A percentile compares a stretch with the other conserved stretches of the same genome.
Conservation (phyloP, 2,113 vertebrate genomes). For the Geothlypis trichas region DNA sequence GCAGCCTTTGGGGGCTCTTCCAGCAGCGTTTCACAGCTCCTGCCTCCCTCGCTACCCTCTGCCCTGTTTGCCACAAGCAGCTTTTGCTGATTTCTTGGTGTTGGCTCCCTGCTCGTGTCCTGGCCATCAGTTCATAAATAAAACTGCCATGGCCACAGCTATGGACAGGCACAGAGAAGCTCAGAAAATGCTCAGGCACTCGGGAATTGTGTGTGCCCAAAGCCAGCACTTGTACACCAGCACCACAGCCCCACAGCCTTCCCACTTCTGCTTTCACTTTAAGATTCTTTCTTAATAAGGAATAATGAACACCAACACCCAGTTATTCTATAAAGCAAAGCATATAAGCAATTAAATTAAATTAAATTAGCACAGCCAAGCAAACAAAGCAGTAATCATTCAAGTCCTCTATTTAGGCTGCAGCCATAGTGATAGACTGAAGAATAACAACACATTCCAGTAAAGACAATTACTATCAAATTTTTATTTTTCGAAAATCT, state of each 20-base stretch:
- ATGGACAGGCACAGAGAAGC: rapidly evolving
- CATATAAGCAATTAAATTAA: slow-evolving; percentile 71
- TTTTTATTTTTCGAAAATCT: slow-evolving; percentile 40
- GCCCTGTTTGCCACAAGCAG: not conserved
- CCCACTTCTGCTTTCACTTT: slow-evolving; percentile 64
- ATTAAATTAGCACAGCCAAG: slow-evolving; percentile 76
- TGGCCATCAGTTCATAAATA: not conserved
- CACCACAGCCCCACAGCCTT: not conserved
- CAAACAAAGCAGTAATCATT: slow-evolving; percentile 74
- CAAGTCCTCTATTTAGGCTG: slow-evolving; percentile 53
- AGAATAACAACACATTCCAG: slow-evolving; percentile 42
- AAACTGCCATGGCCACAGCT: rapidly evolving
- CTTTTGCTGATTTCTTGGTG: not conserved
- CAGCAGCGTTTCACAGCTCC: not conserved
- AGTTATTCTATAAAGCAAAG: slow-evolving; percentile 78
- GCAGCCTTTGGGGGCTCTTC: not conserved
- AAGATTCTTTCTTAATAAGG: slow-evolving; percentile 71
- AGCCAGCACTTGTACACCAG: not conserved
- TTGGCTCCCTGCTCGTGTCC: not conserved
- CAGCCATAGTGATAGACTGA: slow-evolving; percentile 58
- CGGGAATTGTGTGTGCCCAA: not conserved
- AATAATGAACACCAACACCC: slow-evolving; percentile 74
- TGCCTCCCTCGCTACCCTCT: not conserved
- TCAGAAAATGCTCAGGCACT: not conserved
- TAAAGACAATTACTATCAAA: slow-evolving; percentile 62